Base-by-base conservation (phyloP, 2,797 vertebrate species). In the Amphiprion clarkii region DNA sequence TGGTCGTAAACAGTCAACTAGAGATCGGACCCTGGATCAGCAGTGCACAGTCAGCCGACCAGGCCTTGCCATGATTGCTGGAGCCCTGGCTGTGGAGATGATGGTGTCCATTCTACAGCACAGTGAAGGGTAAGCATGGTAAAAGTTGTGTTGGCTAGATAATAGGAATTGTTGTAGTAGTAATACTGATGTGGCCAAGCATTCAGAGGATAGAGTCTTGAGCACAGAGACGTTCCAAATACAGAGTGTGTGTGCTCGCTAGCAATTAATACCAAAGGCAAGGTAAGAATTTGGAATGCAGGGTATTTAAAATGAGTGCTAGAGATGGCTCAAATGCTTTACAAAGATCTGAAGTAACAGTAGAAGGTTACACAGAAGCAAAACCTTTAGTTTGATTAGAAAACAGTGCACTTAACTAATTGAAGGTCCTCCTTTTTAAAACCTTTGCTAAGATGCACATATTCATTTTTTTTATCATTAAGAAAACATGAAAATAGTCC, bases 21-120 rank as follows among this genome's bases (percentile, higher is more conserved):
- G 96, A 87, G 98, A 99, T 84, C 95, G 98, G 33, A 99, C 98
- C 0, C 79, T 99, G 93, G 98, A 99, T 92, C 98, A 99, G 92
- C 98, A 99, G 89, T 99, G 98, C 84, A 99, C 98, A 0, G 98
- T 99, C 72, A 99, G 98, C 75, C 94, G 98, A 6, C 98, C 98
- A 0, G 98, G 98, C 11, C 91, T 99, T 72, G 96, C 98, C 67
- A 97, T 97, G 97, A 96, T 99, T 25, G 98, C 98, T 3, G 98
- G 97, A 83, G 97, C 98, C 0, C 91, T 99, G 77, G 98, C 98
- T 0, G 98, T 99, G 69, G 98, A 99, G 86, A 79, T 99, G 76
- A 99, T 99, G 98, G 95, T 99, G 55, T 99, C 98, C 56, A 95
- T 99, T 40, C 92, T 99, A 48, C 98, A 99, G 85, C 98, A 99